phyloP scores from a whole-genome alignment of 2,888 invertebrate genomes.

The Macrophya annulata region DNA sequence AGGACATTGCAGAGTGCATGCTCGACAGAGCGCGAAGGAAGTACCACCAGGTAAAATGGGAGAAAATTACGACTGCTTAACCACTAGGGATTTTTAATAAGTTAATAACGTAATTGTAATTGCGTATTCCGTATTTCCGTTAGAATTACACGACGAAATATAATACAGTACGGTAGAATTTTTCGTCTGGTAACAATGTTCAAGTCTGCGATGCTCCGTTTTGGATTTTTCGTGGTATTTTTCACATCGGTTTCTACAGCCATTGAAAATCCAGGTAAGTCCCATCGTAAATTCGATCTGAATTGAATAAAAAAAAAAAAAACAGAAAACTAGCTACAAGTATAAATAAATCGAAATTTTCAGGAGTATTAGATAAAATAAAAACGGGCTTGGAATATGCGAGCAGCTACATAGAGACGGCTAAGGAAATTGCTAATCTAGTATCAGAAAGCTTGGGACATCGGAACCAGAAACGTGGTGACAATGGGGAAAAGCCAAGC shows the following conservation, averaged over 20 bases:
- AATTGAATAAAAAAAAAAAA: neutral
- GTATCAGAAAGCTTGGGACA: constrained; percentile 82
- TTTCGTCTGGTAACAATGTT: neutral
- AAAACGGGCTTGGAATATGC: constrained; percentile 81
- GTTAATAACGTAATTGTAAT: constrained; percentile 27
- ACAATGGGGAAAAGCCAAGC: constrained; percentile 71
- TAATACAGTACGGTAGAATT: constrained; percentile 27
- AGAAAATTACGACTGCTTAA: neutral
- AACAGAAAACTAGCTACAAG: neutral
- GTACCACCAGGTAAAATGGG: neutral
- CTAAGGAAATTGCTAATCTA: constrained; percentile 83
- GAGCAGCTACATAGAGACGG: constrained; percentile 80
- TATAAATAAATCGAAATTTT: neutral
- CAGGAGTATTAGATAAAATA: constrained; percentile 79
- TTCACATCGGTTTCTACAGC: neutral
- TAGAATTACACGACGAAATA: neutral
- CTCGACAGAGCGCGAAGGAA: constrained; percentile 42
- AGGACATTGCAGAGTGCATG: constrained; percentile 37
- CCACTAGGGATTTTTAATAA: neutral
- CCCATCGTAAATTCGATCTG: neutral
- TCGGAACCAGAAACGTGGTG: constrained; percentile 68
- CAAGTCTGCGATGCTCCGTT: neutral
- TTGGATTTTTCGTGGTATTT: constrained; percentile 30
- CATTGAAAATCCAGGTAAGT: constrained; percentile 18
- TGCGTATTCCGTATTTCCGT: neutral